Evolutionary conservation across 2,888 invertebrate genomes (phyloP).

Genomic region (Pteria penguin): DNA sequence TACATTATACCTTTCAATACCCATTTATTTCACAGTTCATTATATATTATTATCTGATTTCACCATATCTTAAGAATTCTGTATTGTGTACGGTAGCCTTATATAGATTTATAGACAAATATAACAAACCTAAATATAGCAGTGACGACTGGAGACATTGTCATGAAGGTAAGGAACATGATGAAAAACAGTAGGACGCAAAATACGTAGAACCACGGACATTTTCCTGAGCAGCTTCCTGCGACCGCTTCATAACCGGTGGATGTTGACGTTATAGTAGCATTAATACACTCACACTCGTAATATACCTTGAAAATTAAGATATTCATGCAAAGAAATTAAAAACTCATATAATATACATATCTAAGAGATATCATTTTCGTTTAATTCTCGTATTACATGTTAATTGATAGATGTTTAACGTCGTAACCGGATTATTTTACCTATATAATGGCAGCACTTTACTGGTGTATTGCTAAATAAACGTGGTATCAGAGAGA

Average conservation of each 20-base stretch:
- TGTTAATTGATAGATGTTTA: not conserved
- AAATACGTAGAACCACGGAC: slow-evolving; percentile 57
- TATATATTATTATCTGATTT: too few relatives aligned
- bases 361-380: too few relatives aligned
- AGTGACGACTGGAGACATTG: slow-evolving; percentile 59
- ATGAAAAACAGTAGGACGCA: slow-evolving; percentile 50
- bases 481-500: too few relatives aligned
- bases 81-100: too few relatives aligned
- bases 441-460: not conserved
- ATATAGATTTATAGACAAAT: too few relatives aligned
- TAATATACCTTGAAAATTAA: slow-evolving; percentile 23
- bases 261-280: not conserved
- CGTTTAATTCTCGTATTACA: too few relatives aligned
- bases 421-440: not conserved
- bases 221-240: slow-evolving; percentile 56
- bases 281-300: slow-evolving; percentile 25
- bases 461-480: not conserved
- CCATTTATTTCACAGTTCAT: too few relatives aligned
- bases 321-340: not conserved
- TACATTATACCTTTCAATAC: too few relatives aligned
- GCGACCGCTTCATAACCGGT: not conserved
- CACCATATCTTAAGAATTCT: too few relatives aligned
- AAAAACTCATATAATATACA: too few relatives aligned
- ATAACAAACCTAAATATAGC: slow-evolving; percentile 55
- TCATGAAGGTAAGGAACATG: slow-evolving; percentile 59